Conservation (phyloP, 2,888 invertebrate genomes). For the Gonocerus acuteangulatus region DNA sequence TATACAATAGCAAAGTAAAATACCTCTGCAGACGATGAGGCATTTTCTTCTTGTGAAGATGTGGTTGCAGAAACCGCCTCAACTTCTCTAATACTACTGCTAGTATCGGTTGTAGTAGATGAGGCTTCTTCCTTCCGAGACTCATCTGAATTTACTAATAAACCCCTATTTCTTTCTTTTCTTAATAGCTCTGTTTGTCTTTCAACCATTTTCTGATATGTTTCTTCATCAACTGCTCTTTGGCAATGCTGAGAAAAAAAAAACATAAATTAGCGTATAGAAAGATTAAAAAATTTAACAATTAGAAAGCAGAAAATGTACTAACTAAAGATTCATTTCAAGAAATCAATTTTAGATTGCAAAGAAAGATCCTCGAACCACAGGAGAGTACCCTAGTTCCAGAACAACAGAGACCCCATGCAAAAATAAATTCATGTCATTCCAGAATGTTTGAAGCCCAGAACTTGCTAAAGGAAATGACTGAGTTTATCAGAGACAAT, state of each 20-base stretch:
- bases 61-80: conserved; percentile 16
- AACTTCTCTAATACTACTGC: conserved; percentile 13
- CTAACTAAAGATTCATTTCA: not conserved
- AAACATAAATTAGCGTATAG: conserved; percentile 30
- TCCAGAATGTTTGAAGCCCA: no score
- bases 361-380: not conserved
- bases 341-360: not conserved
- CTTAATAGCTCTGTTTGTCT: conserved; percentile 62
- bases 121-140: conserved; percentile 21
- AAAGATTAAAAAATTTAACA: conserved; percentile 1
- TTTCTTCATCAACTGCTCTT: conserved; percentile 87
- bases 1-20: not conserved
- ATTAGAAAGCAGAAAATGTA: not conserved
- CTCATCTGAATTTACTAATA: conserved; percentile 27
- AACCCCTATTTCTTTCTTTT: conserved; percentile 38
- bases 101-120: conserved; percentile 6
- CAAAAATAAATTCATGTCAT: no score
- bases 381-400: no score
- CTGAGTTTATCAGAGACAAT: no score
- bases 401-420: no score
- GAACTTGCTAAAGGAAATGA: no score
- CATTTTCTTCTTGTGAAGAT: conserved; percentile 3
- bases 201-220: conserved; percentile 84
- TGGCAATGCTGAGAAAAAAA: conserved; percentile 80
- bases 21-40: not conserved